These are phyloP conservation scores for Diglossa cyanea DNA, from an alignment of 2,797 vertebrate genomes.

Conservation along the genomic window DNA sequence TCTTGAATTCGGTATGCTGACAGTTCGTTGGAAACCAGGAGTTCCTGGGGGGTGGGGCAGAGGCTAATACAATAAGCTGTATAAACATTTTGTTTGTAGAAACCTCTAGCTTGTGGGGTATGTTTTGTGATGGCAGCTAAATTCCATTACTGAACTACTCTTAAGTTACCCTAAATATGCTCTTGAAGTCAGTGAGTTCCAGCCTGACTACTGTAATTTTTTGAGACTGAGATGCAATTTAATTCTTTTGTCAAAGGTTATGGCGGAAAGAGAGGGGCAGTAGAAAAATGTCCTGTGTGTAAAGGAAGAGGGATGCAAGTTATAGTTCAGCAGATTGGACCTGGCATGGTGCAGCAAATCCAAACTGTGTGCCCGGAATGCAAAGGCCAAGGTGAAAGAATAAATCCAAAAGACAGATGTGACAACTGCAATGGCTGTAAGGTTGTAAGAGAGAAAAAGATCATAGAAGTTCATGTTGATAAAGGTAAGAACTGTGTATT, in stretches of 20 bases:
- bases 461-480: slow-evolving; percentile 94
- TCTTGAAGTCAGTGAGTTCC: not conserved
- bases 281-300: slow-evolving; percentile 91
- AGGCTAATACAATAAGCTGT: not conserved
- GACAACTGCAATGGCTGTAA: slow-evolving; percentile 90
- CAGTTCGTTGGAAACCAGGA: not conserved
- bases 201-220: not conserved
- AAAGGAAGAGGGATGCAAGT: slow-evolving; percentile 93
- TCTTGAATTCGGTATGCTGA: not conserved
- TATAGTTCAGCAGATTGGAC: slow-evolving; percentile 91
- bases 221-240: not conserved
- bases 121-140: not conserved
- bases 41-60: not conserved
- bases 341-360: slow-evolving; percentile 96
- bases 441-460: slow-evolving; percentile 92
- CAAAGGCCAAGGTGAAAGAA: slow-evolving; percentile 91
- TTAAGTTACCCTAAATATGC: not conserved
- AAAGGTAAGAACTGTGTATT: slow-evolving; percentile 80
- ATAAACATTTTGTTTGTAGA: not conserved
- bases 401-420: slow-evolving; percentile 91
- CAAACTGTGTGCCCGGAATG: slow-evolving; percentile 93
- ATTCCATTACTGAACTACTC: not conserved
- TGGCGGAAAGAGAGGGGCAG: slow-evolving; percentile 90
- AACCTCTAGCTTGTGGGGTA: not conserved
- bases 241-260: slow-evolving; percentile 76